Evolutionary conservation across 2,888 invertebrate species (phyloP), one percentile per base, ranked within the genome.

Genomic region (Tinea pellionella): DNA sequence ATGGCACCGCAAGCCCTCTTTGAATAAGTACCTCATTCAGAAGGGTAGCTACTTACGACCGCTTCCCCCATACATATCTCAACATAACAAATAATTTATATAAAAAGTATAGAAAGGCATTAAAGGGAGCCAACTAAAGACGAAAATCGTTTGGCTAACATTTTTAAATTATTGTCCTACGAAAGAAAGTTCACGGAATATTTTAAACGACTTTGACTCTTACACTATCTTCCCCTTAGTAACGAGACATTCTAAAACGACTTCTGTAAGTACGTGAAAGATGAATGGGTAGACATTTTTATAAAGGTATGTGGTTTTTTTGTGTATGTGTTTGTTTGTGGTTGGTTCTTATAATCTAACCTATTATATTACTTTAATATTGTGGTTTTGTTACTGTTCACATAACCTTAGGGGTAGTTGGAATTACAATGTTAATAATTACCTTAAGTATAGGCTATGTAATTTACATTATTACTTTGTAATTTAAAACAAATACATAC

Each of bases 231-330:
- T 81, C 79, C 84, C 78, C 82, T 68, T 72, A 79, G 30, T 80
- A 78, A 78, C 78, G 77, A 74, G 80, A 83, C 85, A 86, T 86
- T 86, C 78, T 85, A 85, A 83, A 84, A 82, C 78, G 84, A 83
- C 82, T 77, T 75, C 72, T 72, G 73, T 77, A 78, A 77, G 73
- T 77, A 79, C 77, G 74, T 78, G 81, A 83, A 85, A 86, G 86
- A 87, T 80, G 82, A 83, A 87, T 86, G 84, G 81, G 75, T 73
- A 78, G 70, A 78, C 82, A 84, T 86, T 85, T 85, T 83, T 80
- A 80, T 78, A 79, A 75, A 81, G 75, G 79, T 80, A 76, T 80
- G 73, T 80, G 80, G 84, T 82, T 83, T 81, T n/a, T 82, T 78
- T 64, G 62, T 80, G 78, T 78, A 76, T 74, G 18, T 70, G 78